Conservation (phyloP, 2,888 invertebrate genomes). For the Diabrotica balteata region DNA sequence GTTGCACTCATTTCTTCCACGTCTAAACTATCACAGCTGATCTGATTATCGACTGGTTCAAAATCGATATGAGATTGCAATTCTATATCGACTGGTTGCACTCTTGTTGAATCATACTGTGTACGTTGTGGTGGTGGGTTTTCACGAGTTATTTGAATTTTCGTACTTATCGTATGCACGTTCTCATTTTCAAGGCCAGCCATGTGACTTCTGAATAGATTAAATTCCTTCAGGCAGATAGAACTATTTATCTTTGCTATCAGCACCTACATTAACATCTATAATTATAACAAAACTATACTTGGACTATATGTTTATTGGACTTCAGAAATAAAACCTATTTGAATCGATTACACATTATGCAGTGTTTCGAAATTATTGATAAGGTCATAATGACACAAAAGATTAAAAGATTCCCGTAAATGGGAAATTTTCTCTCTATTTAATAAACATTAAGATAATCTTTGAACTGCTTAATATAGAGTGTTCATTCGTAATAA, state of each 20-base stretch:
- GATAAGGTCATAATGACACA: no score
- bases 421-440: no score
- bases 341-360: no score
- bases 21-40: not conserved
- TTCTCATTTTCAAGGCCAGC: not conserved
- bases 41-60: constrained; percentile 11
- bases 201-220: not conserved
- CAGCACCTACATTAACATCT: not conserved
- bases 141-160: not conserved
- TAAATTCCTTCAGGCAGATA: not conserved
- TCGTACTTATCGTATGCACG: constrained; percentile 3
- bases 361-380: no score
- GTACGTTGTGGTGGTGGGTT: not conserved
- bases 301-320: no score
- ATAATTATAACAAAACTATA: no score
- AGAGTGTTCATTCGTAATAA: no score
- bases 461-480: no score
- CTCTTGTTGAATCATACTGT: not conserved
- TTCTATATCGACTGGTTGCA: no score
- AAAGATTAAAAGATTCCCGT: no score
- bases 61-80: not conserved
- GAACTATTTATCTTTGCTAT: not conserved
- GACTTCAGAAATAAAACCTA: no score
- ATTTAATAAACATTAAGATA: no score
- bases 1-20: constrained; percentile 8